Conservation (phyloP, 2,113 vertebrate genomes). For the Gobius niger region DNA sequence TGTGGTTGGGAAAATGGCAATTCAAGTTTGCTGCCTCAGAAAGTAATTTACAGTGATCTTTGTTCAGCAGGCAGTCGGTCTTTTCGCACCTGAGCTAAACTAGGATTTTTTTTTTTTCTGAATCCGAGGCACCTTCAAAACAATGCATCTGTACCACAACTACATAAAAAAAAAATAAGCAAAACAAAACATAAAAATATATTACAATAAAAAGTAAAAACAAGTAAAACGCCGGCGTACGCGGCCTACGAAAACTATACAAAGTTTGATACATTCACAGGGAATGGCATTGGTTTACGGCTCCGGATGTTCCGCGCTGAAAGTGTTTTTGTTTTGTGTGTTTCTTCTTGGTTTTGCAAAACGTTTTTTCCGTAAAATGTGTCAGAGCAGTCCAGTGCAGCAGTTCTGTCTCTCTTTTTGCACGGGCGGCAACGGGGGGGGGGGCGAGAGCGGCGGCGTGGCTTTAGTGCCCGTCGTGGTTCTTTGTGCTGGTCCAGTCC, state of each 20-base stretch:
- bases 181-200: slow-evolving; percentile 69
- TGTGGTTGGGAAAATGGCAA: not conserved
- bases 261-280: slow-evolving; percentile 92
- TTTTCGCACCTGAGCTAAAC: slow-evolving; percentile 50
- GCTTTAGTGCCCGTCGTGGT: slow-evolving; percentile 61
- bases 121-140: slow-evolving; percentile 86
- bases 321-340: slow-evolving; percentile 43
- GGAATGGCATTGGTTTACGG: slow-evolving; percentile 91
- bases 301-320: slow-evolving; percentile 64
- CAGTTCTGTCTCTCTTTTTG: not conserved
- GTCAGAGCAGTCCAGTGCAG: slow-evolving; percentile 3
- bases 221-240: slow-evolving; percentile 77
- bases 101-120: slow-evolving; percentile 19
- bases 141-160: slow-evolving; percentile 76
- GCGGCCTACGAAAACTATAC: slow-evolving; percentile 86
- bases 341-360: slow-evolving; percentile 19
- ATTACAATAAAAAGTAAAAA: slow-evolving; percentile 79
- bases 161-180: slow-evolving; percentile 76
- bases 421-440: not conserved
- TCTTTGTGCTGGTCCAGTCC: slow-evolving; percentile 77
- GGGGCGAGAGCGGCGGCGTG: not conserved
- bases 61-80: slow-evolving; percentile 23
- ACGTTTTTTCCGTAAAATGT: slow-evolving; percentile 29
- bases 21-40: slow-evolving; percentile 44
- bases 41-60: slow-evolving; percentile 18